Evolutionary conservation across 2,797 vertebrate genomes (phyloP).

Genomic region (Poecilia gillii): DNA sequence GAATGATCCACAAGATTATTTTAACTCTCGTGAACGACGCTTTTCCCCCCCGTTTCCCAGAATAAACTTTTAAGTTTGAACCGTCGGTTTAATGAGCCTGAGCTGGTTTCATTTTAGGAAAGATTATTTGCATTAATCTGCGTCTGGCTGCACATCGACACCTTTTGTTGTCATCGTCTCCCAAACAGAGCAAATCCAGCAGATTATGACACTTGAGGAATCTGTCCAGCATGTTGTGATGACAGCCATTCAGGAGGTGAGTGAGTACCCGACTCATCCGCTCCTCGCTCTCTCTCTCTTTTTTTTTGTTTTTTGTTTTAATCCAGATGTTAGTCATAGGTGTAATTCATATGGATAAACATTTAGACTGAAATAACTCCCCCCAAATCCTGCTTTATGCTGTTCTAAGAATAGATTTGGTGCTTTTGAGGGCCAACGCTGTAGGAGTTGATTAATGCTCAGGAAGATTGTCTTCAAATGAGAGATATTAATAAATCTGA

Average conservation of each 20-base stretch:
- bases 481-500: constrained; percentile 18
- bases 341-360: constrained; percentile 52
- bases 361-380: constrained; percentile 31
- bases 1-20: not conserved
- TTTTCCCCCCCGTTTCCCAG: not conserved
- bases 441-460: constrained; percentile 1
- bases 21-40: constrained; percentile 16
- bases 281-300: not conserved
- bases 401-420: constrained; percentile 39
- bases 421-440: constrained; percentile 14
- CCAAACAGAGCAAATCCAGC: constrained; percentile 89
- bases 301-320: constrained; percentile 22
- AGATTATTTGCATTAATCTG: constrained; percentile 46
- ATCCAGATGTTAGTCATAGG: constrained; percentile 56
- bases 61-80: not conserved
- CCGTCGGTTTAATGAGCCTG: not conserved
- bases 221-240: constrained; percentile 93
- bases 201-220: constrained; percentile 92
- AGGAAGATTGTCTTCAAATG: constrained; percentile 8
- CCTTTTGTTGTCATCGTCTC: constrained; percentile 36
- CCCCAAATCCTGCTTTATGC: constrained; percentile 36
- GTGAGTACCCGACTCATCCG: constrained; percentile 48
- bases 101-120: constrained; percentile 19
- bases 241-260: constrained; percentile 93
- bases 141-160: constrained; percentile 45